These are phyloP conservation scores for Ichneumon xanthorius DNA, from an alignment of 2,888 invertebrate species.

Conservation along the genomic window DNA sequence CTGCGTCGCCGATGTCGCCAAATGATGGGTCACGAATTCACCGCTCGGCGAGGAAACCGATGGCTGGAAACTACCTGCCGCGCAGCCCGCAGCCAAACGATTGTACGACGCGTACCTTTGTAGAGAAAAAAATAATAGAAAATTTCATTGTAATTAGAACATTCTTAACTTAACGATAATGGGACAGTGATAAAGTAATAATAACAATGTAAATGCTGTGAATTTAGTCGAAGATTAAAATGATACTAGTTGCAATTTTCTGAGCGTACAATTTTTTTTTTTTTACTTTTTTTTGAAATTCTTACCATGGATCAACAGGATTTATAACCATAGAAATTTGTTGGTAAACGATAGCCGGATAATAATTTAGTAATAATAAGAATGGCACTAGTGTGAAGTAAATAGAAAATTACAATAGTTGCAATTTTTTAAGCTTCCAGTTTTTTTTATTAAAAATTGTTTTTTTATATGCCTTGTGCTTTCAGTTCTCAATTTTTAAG, in stretches of 20 bases:
- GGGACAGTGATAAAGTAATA: too few relatives aligned
- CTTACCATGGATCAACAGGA: slow-evolving; percentile 94
- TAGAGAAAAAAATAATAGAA: background rate
- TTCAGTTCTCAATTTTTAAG: too few relatives aligned
- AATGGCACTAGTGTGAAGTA: too few relatives aligned
- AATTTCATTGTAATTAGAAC: background rate
- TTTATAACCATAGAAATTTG: slow-evolving; percentile 88
- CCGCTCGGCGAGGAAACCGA: slow-evolving; percentile 90
- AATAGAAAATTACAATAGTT: too few relatives aligned
- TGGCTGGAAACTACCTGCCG: slow-evolving; percentile 87
- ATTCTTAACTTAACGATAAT: too few relatives aligned
- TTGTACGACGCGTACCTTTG: slow-evolving; percentile 91
- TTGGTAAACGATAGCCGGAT: background rate
- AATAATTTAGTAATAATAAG: too few relatives aligned
- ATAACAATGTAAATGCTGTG: too few relatives aligned
- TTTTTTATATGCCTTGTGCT: too few relatives aligned
- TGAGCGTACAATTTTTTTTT: background rate
- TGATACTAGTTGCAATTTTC: too few relatives aligned
- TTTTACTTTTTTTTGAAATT: background rate
- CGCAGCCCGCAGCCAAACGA: slow-evolving; percentile 91
- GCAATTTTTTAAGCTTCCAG: too few relatives aligned
- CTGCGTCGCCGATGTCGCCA: slow-evolving; percentile 86
- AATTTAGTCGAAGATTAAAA: too few relatives aligned
- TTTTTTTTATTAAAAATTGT: too few relatives aligned
- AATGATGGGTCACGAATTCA: slow-evolving; percentile 85